These are phyloP conservation scores for Clavelina lepadiformis DNA, from an alignment of 23 tunicate genomes.

Conservation along the genomic window DNA sequence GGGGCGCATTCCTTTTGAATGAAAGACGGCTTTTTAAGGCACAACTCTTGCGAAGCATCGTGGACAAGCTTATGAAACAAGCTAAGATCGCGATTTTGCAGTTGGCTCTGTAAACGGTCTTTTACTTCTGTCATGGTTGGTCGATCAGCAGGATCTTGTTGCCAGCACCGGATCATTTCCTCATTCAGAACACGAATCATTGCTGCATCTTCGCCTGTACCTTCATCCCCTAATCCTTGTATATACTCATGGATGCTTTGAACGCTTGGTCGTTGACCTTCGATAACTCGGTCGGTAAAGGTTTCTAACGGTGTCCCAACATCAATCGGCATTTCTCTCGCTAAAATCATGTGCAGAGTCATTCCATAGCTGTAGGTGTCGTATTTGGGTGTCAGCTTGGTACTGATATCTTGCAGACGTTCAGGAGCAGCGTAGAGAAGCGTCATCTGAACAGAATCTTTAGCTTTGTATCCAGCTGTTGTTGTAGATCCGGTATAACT, in stretches of 20 bases:
- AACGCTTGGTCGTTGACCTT: neutral
- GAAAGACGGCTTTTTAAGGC: no score
- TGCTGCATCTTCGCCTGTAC: neutral
- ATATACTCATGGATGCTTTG: neutral
- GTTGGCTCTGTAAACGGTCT: no score
- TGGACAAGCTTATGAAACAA: no score
- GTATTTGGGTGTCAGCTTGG: neutral
- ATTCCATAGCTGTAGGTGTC: slow-evolving; percentile 13
- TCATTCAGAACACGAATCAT: neutral
- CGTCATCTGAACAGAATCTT: neutral
- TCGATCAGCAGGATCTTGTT: neutral
- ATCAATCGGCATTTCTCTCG: neutral
- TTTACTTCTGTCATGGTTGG: neutral
- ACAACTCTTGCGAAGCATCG: no score
- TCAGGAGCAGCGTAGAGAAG: slow-evolving; percentile 15
- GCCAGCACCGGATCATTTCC: slow-evolving; percentile 12
- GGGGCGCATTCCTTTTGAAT: no score
- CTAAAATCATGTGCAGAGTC: neutral
- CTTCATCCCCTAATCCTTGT: no score
- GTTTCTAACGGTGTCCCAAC: neutral
- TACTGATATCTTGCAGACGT: neutral
- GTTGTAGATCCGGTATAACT: neutral
- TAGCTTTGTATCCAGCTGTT: neutral
- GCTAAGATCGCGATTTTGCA: no score
- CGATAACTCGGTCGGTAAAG: neutral